A percentile compares a stretch with the other conserved stretches of the same genome.
phyloP scores from a whole-genome alignment of 2,888 invertebrate species.

The Eristalis intricaria region DNA sequence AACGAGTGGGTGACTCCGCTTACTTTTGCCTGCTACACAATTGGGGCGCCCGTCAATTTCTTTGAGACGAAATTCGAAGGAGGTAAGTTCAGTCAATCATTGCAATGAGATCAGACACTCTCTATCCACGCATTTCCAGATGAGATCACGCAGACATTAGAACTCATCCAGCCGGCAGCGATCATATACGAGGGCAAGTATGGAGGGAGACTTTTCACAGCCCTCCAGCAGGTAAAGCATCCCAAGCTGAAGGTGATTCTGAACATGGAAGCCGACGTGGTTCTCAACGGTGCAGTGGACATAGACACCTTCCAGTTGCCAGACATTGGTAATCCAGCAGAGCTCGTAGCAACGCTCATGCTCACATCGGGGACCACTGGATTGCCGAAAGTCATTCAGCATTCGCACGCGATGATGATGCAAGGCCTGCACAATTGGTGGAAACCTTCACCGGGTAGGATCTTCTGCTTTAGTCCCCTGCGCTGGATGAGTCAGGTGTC shows the following conservation, averaged over 20 bases:
- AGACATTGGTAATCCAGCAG: constrained; percentile 53
- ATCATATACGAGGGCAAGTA: constrained; percentile 69
- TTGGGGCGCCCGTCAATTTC: constrained; percentile 69
- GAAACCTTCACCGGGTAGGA: constrained; percentile 17
- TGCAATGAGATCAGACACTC: constrained; percentile 33
- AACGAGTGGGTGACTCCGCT: constrained; percentile 55
- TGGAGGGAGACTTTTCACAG: constrained; percentile 25
- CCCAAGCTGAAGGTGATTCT: constrained; percentile 47
- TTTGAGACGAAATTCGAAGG: constrained; percentile 68
- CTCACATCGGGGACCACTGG: constrained; percentile 72
- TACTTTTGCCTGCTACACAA: constrained; percentile 64
- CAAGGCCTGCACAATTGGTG: constrained; percentile 67
- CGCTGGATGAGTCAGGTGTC: constrained; percentile 73
- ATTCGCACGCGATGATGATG: constrained; percentile 66
- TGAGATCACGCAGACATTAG: constrained; percentile 47
- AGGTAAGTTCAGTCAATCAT: constrained; percentile 35
- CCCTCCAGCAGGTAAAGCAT: constrained; percentile 39
- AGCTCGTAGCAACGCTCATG: constrained; percentile 59
- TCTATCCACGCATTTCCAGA: constrained; percentile 29
- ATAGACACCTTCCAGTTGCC: constrained; percentile 31
- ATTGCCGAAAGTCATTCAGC: constrained; percentile 66
- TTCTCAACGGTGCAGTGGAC: not conserved
- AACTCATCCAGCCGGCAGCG: constrained; percentile 62
- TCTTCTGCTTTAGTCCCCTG: constrained; percentile 69
- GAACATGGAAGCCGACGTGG: constrained; percentile 30